Evolutionary conservation across 2,113 vertebrate species (phyloP).

Genomic region (Carassius carassius): DNA sequence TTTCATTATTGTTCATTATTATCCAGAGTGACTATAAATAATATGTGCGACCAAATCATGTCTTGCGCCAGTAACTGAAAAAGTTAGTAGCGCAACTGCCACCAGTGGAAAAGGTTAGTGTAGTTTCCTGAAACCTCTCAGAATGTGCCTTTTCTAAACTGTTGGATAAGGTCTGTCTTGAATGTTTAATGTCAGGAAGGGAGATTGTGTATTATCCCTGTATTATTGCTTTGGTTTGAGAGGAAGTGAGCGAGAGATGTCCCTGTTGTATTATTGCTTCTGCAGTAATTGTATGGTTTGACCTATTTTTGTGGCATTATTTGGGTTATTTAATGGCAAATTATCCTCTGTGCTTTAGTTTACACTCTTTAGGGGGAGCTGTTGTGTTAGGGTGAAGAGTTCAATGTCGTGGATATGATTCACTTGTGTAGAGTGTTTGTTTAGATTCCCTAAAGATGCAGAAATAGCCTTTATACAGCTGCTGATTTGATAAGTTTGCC

Average conservation of each 20-base stretch:
- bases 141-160: not conserved
- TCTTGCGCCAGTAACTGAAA: no score
- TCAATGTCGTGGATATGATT: not conserved
- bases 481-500: no score
- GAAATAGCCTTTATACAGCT: not conserved
- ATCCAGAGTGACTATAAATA: no score
- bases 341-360: slow-evolving; percentile 1
- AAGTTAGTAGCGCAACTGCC: no score
- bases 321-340: slow-evolving; percentile 11
- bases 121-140: no score
- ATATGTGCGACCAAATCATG: no score
- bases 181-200: no score
- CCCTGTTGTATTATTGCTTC: slow-evolving; percentile 12
- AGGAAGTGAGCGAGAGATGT: not conserved
- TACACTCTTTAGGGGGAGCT: slow-evolving; percentile 20
- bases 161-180: not conserved
- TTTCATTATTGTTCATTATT: no score
- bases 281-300: slow-evolving; percentile 43
- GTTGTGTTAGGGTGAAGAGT: slow-evolving; percentile 35
- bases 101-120: no score
- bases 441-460: not conserved
- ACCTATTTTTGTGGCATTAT: slow-evolving; percentile 46
- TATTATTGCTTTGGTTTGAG: not conserved
- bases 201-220: not conserved
- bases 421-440: not conserved